phyloP scores from a whole-genome alignment of 2,797 vertebrate genomes.

The Vespertilio murinus region DNA sequence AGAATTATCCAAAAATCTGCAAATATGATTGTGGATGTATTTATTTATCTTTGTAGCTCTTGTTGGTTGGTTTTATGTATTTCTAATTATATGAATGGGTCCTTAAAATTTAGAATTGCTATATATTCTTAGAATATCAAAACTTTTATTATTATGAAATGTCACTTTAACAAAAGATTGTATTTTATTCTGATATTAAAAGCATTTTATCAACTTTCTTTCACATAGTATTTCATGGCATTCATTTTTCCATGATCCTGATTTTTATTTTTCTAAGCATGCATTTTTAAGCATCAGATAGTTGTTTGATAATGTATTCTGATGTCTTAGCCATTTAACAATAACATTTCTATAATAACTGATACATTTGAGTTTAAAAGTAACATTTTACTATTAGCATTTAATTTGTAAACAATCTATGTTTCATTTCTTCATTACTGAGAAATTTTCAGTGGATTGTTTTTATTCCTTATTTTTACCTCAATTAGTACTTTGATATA shows the following conservation, averaged over 20 bases:
- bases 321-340: background rate
- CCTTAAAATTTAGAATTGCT: background rate
- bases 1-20: conserved; percentile 12
- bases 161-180: background rate
- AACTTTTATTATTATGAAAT: background rate
- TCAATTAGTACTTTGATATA: background rate
- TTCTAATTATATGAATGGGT: background rate
- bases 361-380: background rate
- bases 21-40: background rate
- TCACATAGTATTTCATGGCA: background rate
- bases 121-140: background rate
- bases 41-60: background rate
- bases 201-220: background rate
- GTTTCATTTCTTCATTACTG: background rate
- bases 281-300: background rate
- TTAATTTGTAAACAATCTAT: background rate
- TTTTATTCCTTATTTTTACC: background rate
- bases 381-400: background rate
- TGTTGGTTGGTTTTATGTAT: background rate
- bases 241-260: background rate
- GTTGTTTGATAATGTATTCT: background rate
- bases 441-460: background rate
- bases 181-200: background rate
- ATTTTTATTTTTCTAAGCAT: background rate
- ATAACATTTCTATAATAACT: background rate